These are phyloP conservation scores for Sebastes schlegelii DNA, from an alignment of 2,113 vertebrate genomes.

Conservation along the genomic window DNA sequence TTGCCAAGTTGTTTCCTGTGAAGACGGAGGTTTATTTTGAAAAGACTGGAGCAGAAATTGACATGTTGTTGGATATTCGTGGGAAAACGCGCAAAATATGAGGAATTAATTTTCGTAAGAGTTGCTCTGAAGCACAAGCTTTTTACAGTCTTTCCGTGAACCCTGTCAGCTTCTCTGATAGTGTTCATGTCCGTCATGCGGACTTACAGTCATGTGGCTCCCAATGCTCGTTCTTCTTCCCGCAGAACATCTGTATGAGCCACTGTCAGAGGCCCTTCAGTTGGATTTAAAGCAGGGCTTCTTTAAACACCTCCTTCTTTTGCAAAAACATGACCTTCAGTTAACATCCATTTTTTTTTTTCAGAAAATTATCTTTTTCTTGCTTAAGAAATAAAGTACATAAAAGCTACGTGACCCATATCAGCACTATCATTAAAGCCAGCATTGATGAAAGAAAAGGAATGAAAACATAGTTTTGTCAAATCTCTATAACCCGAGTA, in stretches of 20 bases:
- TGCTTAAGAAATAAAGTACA: neutral
- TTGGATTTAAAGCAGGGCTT: constrained; percentile 26
- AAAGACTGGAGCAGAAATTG: too few relatives aligned
- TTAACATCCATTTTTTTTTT: neutral
- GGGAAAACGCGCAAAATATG: too few relatives aligned
- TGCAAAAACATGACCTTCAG: neutral
- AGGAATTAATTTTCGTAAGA: too few relatives aligned
- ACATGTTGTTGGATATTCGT: too few relatives aligned
- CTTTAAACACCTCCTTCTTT: constrained; percentile 22
- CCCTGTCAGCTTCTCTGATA: constrained; percentile 6
- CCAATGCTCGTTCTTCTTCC: constrained; percentile 20
- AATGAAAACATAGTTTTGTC: too few relatives aligned
- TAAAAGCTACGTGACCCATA: neutral
- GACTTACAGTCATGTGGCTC: constrained; percentile 19
- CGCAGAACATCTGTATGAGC: constrained; percentile 40
- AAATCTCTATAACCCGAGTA: too few relatives aligned
- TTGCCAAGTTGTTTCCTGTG: too few relatives aligned
- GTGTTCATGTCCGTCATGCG: constrained; percentile 18
- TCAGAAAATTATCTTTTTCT: too few relatives aligned
- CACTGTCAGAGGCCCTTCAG: constrained; percentile 45
- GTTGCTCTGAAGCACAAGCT: neutral
- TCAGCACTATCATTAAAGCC: too few relatives aligned
- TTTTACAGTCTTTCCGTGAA: neutral
- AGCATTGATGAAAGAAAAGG: too few relatives aligned
- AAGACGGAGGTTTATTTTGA: too few relatives aligned